phyloP scores from a whole-genome alignment of 1,140 invertebrate species.

The Globodera ellingtonae region DNA sequence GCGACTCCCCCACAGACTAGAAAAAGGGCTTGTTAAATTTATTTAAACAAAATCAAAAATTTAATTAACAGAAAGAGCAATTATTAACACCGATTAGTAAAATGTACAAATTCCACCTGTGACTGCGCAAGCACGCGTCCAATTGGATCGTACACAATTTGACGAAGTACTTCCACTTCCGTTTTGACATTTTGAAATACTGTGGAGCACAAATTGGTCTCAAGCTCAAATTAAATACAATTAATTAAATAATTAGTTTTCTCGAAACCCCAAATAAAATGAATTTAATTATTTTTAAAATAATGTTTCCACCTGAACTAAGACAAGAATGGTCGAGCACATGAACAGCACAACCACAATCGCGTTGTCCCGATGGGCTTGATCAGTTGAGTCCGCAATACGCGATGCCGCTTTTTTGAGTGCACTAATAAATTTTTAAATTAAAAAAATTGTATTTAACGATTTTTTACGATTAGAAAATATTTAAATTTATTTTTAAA shows the following conservation, averaged over 20 bases:
- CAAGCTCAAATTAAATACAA: slow-evolving; percentile 43
- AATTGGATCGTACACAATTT: slow-evolving; percentile 53
- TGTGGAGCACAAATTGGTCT: slow-evolving; percentile 48
- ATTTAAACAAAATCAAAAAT: no score
- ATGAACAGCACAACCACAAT: slow-evolving; percentile 37
- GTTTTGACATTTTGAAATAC: slow-evolving; percentile 48
- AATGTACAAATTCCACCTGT: neutral
- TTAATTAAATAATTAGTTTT: neutral
- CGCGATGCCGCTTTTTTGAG: slow-evolving; percentile 51
- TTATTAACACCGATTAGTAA: no score
- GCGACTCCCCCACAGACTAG: no score
- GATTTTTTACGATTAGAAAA: neutral
- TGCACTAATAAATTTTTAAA: slow-evolving; percentile 40
- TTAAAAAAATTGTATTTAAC: neutral
- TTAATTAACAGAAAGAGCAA: no score
- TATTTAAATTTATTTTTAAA: slow-evolving; percentile 6
- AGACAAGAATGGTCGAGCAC: slow-evolving; percentile 39
- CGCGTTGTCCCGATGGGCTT: slow-evolving; percentile 32
- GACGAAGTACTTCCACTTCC: slow-evolving; percentile 54
- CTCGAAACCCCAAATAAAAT: neutral
- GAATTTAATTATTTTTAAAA: neutral
- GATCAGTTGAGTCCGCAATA: slow-evolving; percentile 19
- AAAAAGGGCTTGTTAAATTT: no score
- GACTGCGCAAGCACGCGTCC: slow-evolving; percentile 35
- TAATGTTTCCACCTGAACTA: slow-evolving; percentile 40